Conservation (phyloP, 1,140 invertebrate genomes). For the Caerostris darwini region DNA sequence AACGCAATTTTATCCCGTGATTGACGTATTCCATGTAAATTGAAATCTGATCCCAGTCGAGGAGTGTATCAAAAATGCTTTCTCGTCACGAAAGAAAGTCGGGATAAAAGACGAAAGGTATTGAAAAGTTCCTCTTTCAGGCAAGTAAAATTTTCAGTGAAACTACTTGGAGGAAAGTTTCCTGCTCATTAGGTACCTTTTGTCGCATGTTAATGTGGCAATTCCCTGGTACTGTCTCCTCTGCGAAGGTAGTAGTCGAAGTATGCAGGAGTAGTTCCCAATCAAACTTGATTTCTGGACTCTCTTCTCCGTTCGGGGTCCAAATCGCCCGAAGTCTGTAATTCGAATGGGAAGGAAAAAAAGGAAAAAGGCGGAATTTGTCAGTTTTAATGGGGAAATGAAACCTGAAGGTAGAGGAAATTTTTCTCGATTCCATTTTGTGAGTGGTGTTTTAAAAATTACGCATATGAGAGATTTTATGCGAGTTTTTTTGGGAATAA, state of each 20-base stretch:
- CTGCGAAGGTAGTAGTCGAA: background rate
- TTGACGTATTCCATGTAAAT: background rate
- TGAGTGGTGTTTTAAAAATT: background rate
- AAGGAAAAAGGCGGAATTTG: background rate
- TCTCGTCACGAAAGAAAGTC: background rate
- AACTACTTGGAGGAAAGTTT: slow-evolving; percentile 55
- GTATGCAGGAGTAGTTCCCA: background rate
- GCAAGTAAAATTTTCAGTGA: slow-evolving; percentile 37
- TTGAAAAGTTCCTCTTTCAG: slow-evolving; percentile 56
- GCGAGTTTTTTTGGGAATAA: background rate
- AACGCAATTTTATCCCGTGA: background rate
- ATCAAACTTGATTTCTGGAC: slow-evolving; percentile 31
- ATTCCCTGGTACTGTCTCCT: slow-evolving; percentile 20
- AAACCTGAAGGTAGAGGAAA: background rate
- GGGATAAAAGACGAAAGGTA: slow-evolving; percentile 29
- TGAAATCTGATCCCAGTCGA: background rate
- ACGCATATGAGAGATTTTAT: background rate
- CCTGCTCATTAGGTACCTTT: slow-evolving; percentile 69
- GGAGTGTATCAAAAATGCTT: slow-evolving; percentile 45
- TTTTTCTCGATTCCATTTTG: background rate
- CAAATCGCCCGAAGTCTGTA: background rate
- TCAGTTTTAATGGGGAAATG: slow-evolving; percentile 40
- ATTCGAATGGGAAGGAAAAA: slow-evolving; percentile 7
- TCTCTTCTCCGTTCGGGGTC: background rate
- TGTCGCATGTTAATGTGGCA: slow-evolving; percentile 72